A percentile compares a stretch with the other conserved stretches of the same genome.
Evolutionary conservation across 2,888 invertebrate species (phyloP).

Genomic region (Miltochrista miniata): DNA sequence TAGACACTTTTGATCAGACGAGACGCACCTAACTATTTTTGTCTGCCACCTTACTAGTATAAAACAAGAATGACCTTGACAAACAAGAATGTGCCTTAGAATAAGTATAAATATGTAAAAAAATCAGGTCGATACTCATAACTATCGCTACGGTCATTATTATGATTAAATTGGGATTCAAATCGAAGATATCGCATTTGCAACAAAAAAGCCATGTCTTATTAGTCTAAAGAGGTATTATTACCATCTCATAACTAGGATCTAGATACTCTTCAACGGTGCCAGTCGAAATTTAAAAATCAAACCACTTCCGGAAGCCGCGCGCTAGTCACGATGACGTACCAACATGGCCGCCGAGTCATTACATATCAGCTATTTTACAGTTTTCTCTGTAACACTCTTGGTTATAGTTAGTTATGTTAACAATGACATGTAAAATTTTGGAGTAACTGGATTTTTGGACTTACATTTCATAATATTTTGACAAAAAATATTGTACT

Average conservation of each 20-base stretch:
- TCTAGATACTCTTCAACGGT: neutral
- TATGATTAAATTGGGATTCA: too few relatives aligned
- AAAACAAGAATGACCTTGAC: too few relatives aligned
- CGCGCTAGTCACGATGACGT: conserved; percentile 10
- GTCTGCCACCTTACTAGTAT: too few relatives aligned
- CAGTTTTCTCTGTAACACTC: conserved; percentile 4
- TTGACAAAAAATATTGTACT: too few relatives aligned
- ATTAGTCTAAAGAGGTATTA: neutral
- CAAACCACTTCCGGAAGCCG: conserved; percentile 4
- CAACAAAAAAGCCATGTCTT: too few relatives aligned
- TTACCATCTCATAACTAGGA: neutral
- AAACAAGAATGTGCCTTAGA: too few relatives aligned
- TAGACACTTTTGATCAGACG: too few relatives aligned
- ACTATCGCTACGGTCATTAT: too few relatives aligned
- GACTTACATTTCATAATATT: neutral
- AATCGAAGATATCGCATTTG: too few relatives aligned
- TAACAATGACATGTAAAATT: neutral
- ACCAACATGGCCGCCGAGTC: conserved; percentile 11
- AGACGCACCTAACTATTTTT: too few relatives aligned
- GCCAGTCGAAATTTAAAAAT: neutral
- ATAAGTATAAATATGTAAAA: too few relatives aligned
- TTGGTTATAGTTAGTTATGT: neutral
- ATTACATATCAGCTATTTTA: conserved; percentile 10
- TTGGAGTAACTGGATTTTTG: neutral
- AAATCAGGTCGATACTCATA: too few relatives aligned